These are phyloP conservation scores for Pocillopora meandrina DNA, from an alignment of 92 coral and sea anemone species.

Conservation along the genomic window DNA sequence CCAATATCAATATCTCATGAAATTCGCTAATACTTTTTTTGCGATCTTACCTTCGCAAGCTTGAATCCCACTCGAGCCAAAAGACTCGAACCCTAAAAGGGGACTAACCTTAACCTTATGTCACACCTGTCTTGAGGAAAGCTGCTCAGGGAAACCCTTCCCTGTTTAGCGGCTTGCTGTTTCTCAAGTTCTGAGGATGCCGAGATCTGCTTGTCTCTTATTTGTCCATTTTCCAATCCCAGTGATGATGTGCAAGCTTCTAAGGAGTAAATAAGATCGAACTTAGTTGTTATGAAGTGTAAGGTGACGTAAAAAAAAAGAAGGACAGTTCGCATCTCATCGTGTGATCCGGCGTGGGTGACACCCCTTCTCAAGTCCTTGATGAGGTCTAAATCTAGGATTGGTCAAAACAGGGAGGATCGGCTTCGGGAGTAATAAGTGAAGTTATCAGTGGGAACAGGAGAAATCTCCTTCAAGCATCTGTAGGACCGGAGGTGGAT, in stretches of 20 bases:
- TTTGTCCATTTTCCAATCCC: too few species aligned
- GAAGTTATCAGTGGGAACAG: slow-evolving; percentile 30
- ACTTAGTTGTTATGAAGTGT: too few species aligned
- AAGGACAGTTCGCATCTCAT: not conserved
- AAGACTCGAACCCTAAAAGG: not conserved
- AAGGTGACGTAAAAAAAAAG: too few species aligned
- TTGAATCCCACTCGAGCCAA: not conserved
- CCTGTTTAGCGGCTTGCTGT: slow-evolving; percentile 10
- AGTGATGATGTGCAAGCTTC: slow-evolving; percentile 19
- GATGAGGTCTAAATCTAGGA: slow-evolving; percentile 34
- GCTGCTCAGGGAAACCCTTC: not conserved
- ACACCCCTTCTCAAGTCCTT: slow-evolving; percentile 43
- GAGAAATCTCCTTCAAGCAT: slow-evolving; percentile 22
- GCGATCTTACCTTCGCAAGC: too few species aligned
- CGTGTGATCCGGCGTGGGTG: not conserved
- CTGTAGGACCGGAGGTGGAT: slow-evolving; percentile 28
- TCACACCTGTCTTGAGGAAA: not conserved
- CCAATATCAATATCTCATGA: too few species aligned
- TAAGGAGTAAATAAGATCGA: not conserved
- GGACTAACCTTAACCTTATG: too few species aligned
- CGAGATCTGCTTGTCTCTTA: slow-evolving; percentile 3
- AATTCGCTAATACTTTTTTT: too few species aligned
- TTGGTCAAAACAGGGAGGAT: not conserved
- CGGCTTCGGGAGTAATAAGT: slow-evolving; percentile 2
- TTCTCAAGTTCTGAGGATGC: slow-evolving; percentile 26